Evolutionary conservation across 2,797 vertebrate genomes (phyloP).

Genomic region (Liasis olivaceus): DNA sequence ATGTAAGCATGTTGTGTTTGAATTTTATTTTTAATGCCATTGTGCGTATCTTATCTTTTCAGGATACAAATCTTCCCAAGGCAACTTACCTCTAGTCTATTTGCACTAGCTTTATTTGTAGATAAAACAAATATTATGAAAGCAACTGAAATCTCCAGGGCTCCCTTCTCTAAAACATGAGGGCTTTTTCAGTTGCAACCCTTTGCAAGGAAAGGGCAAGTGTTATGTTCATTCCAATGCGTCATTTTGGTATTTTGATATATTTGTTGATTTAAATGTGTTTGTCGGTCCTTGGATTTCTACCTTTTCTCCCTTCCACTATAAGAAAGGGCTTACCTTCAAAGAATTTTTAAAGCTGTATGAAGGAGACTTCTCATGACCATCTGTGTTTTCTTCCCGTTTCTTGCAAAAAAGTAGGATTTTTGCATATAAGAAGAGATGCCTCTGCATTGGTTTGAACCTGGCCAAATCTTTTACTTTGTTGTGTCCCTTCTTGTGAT

Average conservation of each 20-base stretch:
- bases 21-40: neutral
- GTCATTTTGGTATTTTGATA: neutral
- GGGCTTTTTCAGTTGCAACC: neutral
- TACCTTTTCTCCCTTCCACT: neutral
- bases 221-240: neutral
- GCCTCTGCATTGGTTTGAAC: conserved; percentile 96
- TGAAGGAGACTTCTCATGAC: conserved; percentile 87
- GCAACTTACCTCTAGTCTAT: neutral
- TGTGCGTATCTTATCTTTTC: neutral
- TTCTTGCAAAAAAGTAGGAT: conserved; percentile 95
- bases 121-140: neutral
- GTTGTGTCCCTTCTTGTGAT: conserved; percentile 92
- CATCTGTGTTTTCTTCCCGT: conserved; percentile 84
- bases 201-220: neutral
- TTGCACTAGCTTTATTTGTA: neutral
- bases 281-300: neutral
- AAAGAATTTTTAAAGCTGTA: conserved; percentile 95
- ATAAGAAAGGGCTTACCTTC: conserved; percentile 78
- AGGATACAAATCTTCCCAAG: neutral
- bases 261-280: neutral
- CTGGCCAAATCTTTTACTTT: conserved; percentile 95
- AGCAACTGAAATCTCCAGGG: neutral
- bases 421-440: conserved; percentile 91
- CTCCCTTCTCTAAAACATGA: too few species aligned
- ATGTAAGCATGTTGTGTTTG: neutral